These are phyloP conservation scores for Acanthosepion lycidas DNA, from an alignment of 2,888 invertebrate species.

Conservation along the genomic window DNA sequence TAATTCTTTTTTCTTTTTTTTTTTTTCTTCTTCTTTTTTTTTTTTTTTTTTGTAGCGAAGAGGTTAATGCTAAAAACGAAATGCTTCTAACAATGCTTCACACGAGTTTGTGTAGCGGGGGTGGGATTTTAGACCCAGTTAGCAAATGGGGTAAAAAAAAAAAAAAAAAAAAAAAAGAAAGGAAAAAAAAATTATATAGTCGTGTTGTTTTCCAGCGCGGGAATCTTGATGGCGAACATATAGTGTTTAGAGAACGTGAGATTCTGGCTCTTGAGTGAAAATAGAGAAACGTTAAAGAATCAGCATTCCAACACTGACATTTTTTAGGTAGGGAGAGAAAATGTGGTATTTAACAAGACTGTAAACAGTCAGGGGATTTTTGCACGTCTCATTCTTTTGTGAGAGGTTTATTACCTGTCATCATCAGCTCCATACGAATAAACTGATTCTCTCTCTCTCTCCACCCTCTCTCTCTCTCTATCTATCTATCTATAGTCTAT, in stretches of 20 bases:
- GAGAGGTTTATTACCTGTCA: constrained; percentile 11
- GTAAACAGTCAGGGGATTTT: neutral
- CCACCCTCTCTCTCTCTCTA: too few relatives aligned
- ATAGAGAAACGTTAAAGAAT: neutral
- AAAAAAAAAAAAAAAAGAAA: neutral
- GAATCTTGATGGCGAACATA: neutral
- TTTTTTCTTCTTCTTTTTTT: too few relatives aligned
- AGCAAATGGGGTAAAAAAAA: neutral
- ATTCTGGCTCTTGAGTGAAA: neutral
- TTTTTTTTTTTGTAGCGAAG: too few relatives aligned
- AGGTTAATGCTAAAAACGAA: too few relatives aligned
- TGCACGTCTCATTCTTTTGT: neutral
- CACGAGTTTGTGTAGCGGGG: too few relatives aligned
- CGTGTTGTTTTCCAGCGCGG: neutral
- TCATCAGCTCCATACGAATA: neutral
- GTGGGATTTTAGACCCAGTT: neutral
- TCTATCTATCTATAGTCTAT: too few relatives aligned
- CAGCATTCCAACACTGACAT: neutral
- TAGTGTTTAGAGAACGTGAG: neutral
- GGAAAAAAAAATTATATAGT: neutral
- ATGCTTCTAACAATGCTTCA: too few relatives aligned
- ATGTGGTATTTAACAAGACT: neutral
- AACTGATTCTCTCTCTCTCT: too few relatives aligned
- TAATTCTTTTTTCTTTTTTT: too few relatives aligned
- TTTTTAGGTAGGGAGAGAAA: neutral